Evolutionary conservation across 2,888 invertebrate species (phyloP).

Genomic region (Cosmia pyralina): DNA sequence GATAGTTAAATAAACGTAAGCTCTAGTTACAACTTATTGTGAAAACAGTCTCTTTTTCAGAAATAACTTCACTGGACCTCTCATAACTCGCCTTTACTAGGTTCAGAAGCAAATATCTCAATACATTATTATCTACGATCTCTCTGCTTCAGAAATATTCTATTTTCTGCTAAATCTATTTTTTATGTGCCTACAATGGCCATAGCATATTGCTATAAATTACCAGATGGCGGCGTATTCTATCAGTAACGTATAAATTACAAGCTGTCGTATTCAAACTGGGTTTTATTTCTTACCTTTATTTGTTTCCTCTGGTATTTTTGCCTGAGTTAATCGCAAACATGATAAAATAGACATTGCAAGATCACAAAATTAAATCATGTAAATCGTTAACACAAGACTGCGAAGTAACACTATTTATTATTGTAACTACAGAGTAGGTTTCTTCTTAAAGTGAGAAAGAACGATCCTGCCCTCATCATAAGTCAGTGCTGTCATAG

Average conservation of each 20-base stretch:
- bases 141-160: constrained; percentile 24
- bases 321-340: not conserved
- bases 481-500: not conserved
- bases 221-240: constrained; percentile 12
- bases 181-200: constrained; percentile 21
- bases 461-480: not conserved
- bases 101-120: constrained; percentile 24
- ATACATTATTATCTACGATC: constrained; percentile 34
- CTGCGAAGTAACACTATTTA: not conserved
- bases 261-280: constrained; percentile 11
- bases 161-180: constrained; percentile 31
- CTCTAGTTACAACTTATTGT: not conserved
- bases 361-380: constrained; percentile 12
- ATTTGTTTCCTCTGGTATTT: constrained; percentile 19
- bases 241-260: constrained; percentile 43
- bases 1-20: not conserved
- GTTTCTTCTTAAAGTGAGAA: not conserved
- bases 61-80: not conserved
- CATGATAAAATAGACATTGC: not conserved
- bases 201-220: constrained; percentile 37
- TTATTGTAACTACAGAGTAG: not conserved
- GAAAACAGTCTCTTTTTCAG: not conserved
- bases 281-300: constrained; percentile 24
- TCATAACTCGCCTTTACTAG: not conserved
- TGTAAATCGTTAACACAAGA: not conserved